These are phyloP conservation scores for Xiphophorus maculatus DNA, from an alignment of 2,113 vertebrate species.

Conservation along the genomic window DNA sequence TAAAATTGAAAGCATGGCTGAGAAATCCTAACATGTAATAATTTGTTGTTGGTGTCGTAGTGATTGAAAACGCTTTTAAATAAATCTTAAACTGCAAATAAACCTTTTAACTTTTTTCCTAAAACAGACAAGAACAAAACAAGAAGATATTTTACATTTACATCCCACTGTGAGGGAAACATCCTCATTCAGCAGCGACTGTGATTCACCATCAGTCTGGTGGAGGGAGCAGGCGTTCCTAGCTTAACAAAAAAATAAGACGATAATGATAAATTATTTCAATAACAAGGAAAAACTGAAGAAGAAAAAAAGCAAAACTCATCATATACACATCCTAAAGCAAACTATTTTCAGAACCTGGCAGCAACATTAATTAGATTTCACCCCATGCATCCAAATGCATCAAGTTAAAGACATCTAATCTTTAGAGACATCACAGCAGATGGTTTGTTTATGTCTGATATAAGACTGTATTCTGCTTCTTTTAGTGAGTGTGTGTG, in stretches of 20 bases:
- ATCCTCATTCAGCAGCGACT: neutral
- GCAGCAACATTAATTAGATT: neutral
- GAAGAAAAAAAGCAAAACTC: neutral
- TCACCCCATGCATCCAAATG: neutral
- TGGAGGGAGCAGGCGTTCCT: too few relatives aligned
- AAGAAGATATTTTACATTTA: too few relatives aligned
- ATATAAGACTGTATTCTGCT: neutral
- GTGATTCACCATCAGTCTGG: neutral
- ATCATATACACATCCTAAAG: neutral
- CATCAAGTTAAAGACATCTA: neutral
- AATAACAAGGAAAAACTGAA: neutral
- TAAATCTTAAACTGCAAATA: too few relatives aligned
- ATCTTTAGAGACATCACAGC: neutral
- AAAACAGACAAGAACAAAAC: too few relatives aligned
- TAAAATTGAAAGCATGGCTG: too few relatives aligned
- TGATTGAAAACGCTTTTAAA: too few relatives aligned
- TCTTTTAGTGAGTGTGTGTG: neutral
- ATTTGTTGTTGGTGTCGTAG: too few relatives aligned
- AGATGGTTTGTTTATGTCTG: neutral
- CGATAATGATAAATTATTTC: neutral
- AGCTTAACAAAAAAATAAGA: neutral
- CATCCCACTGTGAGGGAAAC: too few relatives aligned
- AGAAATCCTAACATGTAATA: too few relatives aligned
- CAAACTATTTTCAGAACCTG: neutral
- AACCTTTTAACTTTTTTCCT: too few relatives aligned